These are phyloP conservation scores for Riptortus pedestris DNA, from an alignment of 1,140 invertebrate species.

Conservation along the genomic window DNA sequence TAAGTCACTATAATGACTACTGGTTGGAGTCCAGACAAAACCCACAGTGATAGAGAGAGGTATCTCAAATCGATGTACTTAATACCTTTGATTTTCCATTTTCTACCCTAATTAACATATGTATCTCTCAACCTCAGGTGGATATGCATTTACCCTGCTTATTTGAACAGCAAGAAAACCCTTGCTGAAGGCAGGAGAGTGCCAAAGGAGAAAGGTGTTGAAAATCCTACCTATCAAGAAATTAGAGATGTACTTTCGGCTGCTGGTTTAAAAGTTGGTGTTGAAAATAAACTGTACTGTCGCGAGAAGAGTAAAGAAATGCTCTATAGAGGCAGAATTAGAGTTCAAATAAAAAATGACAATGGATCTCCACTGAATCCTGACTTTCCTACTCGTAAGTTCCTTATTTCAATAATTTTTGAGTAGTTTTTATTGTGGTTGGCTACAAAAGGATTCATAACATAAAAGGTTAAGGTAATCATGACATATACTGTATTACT, in stretches of 20 bases:
- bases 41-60: constrained; percentile 29
- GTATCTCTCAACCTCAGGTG: constrained; percentile 49
- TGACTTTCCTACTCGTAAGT: constrained; percentile 58
- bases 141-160: constrained; percentile 94
- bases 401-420: no score
- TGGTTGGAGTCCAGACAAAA: constrained; percentile 27
- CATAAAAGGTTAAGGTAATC: constrained; percentile 10
- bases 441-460: background rate
- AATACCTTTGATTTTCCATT: no score
- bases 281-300: constrained; percentile 93
- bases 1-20: constrained; percentile 12
- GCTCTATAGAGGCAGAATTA: constrained; percentile 69
- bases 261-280: constrained; percentile 68
- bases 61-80: no score
- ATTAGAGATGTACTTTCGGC: constrained; percentile 82
- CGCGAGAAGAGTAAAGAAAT: constrained; percentile 71
- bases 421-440: background rate
- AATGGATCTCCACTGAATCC: constrained; percentile 67
- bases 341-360: constrained; percentile 86
- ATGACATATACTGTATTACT: background rate
- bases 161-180: constrained; percentile 89
- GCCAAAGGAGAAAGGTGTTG: constrained; percentile 73
- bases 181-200: constrained; percentile 75
- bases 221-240: constrained; percentile 88
- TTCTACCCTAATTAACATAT: no score